Base-by-base conservation (phyloP, 2,797 vertebrate genomes). In the Fringilla coelebs region DNA sequence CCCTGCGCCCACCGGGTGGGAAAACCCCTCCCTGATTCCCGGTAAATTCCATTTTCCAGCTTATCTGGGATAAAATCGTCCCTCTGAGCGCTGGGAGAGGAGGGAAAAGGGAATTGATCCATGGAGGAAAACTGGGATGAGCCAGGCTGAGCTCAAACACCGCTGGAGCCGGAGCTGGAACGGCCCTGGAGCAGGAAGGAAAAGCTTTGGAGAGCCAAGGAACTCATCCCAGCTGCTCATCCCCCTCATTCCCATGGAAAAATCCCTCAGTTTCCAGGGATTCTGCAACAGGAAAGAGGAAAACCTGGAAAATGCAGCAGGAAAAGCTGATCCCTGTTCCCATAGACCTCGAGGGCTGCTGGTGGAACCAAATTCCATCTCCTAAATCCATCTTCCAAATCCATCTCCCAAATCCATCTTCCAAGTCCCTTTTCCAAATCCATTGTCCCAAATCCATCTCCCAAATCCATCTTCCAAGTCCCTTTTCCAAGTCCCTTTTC, bases 201-300 rank as follows among this genome's bases (percentile, higher is more conserved):
- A 13, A 34, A 78, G 54, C 3, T 3, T 17, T 10, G 43, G 55
- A 24, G n/a, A 58, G 16, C 48, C 45, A 12, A 9, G 38, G 29
- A 8, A 60, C 28, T n/a, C n/a, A 72, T 61, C 76, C 79, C 60
- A 5, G 51, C 25, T 11, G 12, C 70, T 67, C 54, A 11, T 57
- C 29, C 38, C 28, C 13, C n/a, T 43, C 8, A 0, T 19, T 11
- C 31, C 62, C 13, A 15, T 7, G 41, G 40, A 6, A 55, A 48
- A 45, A 54, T 1, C 22, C 41, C 46, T 9, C 2, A 0, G 0
- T 34, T 54, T 18, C 60, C 85, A 51, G 58, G n/a, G 43, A 40
- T 70, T n/a, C 45, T 1, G 3, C 9, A 12, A 5, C 29, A 45
- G 67, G 31, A 14, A 29, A 6, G 12, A 36, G n/a, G 55, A 88